Percentiles rank a stretch among this genome's conserved stretches.
phyloP scores from a whole-genome alignment of 2,888 invertebrate species.

The Folsomia candida region DNA sequence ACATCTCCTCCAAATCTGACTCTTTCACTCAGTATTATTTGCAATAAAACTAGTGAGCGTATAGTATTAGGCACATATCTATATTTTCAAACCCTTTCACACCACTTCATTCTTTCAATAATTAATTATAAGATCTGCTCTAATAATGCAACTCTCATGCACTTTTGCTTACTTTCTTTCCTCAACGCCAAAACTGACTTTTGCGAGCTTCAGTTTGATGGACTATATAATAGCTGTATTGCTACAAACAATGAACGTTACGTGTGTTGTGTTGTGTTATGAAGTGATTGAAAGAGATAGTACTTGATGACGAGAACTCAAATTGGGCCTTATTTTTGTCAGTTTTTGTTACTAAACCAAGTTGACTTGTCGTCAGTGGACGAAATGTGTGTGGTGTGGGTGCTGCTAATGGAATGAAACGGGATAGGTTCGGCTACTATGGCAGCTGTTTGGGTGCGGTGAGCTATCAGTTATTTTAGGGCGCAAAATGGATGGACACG shows the following conservation, averaged over 20 bases:
- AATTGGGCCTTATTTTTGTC: not conserved
- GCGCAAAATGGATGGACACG: slow-evolving; percentile 6
- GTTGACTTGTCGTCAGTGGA: not conserved
- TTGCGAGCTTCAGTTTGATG: not conserved
- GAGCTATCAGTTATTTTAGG: not conserved
- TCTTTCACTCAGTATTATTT: slow-evolving; percentile 7
- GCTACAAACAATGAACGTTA: too few relatives aligned
- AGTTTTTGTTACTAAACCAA: slow-evolving; percentile 1
- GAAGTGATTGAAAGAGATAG: not conserved
- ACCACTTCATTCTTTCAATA: too few relatives aligned
- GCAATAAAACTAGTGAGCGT: not conserved
- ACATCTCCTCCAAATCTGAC: not conserved
- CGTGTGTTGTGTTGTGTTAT: too few relatives aligned
- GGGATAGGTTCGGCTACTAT: slow-evolving; percentile 32
- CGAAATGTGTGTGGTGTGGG: not conserved
- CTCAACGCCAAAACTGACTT: not conserved
- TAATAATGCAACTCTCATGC: too few relatives aligned
- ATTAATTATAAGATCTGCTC: too few relatives aligned
- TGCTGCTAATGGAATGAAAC: slow-evolving; percentile 45
- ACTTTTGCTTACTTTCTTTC: not conserved
- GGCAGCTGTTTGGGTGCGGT: not conserved
- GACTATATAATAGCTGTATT: too few relatives aligned
- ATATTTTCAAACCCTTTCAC: not conserved
- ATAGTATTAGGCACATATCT: not conserved
- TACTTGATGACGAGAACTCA: not conserved